phyloP scores from a whole-genome alignment of 1,140 invertebrate species.

The Aphis craccivora region DNA sequence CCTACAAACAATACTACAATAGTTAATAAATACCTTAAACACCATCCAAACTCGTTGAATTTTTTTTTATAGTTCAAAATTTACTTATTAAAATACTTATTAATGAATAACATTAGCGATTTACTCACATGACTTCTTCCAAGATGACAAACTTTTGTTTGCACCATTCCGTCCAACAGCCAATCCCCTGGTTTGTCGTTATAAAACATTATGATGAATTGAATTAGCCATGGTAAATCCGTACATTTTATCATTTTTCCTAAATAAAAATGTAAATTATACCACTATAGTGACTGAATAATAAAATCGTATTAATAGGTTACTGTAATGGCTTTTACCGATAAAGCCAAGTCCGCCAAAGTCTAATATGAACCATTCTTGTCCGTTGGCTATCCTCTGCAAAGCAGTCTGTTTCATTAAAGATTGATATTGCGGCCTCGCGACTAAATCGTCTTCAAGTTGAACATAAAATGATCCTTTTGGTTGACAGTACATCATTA shows the following conservation, averaged over 20 bases:
- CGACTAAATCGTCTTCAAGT: conserved; percentile 94
- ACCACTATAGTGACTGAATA: not conserved
- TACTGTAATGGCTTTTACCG: conserved; percentile 66
- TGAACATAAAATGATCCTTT: conserved; percentile 84
- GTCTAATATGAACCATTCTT: conserved; percentile 90
- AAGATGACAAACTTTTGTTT: conserved; percentile 88
- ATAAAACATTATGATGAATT: conserved; percentile 95
- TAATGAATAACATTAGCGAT: not conserved
- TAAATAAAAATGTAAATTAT: conserved; percentile 62
- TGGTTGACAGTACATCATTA: conserved; percentile 93
- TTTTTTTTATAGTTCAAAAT: too few relatives aligned
- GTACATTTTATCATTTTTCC: conserved; percentile 92
- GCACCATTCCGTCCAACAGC: conserved; percentile 89
- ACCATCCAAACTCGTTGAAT: not conserved
- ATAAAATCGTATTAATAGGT: not conserved
- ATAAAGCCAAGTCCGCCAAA: conserved; percentile 95
- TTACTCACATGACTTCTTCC: conserved; percentile 81
- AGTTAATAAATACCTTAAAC: not conserved
- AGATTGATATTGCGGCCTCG: conserved; percentile 84
- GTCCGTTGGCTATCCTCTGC: conserved; percentile 76
- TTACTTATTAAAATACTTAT: too few relatives aligned
- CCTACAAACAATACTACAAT: conserved; percentile 68
- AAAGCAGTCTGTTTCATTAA: conserved; percentile 91
- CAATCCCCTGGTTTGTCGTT: conserved; percentile 97
- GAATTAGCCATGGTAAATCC: conserved; percentile 87